phyloP scores from a whole-genome alignment of 2,888 invertebrate genomes.

The Slavum lentiscoides region DNA sequence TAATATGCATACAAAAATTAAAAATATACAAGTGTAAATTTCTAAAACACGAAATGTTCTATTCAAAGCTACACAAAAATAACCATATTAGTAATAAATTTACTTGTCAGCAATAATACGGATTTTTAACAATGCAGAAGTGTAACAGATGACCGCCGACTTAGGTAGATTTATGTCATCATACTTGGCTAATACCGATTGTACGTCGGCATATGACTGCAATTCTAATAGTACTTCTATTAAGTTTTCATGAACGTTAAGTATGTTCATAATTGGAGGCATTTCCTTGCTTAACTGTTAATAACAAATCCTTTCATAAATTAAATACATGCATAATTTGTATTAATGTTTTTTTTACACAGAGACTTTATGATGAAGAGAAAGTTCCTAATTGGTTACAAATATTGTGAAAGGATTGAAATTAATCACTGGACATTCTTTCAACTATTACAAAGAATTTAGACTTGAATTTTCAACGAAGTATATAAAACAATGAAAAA shows the following conservation, averaged over 20 bases:
- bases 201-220: constrained; percentile 95
- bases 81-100: constrained; percentile 57
- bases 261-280: constrained; percentile 89
- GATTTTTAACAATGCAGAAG: constrained; percentile 90
- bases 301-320: constrained; percentile 50
- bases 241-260: constrained; percentile 93
- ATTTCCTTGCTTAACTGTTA: constrained; percentile 86
- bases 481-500: too few relatives aligned
- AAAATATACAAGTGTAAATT: constrained; percentile 1
- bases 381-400: background rate
- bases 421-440: background rate
- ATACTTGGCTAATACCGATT: constrained; percentile 87
- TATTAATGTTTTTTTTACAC: background rate
- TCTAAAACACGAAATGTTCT: background rate
- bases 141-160: constrained; percentile 93
- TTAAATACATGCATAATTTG: background rate
- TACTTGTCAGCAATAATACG: constrained; percentile 84
- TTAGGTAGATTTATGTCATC: constrained; percentile 93
- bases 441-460: background rate
- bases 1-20: background rate
- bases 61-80: constrained; percentile 3
- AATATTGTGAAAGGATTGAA: background rate
- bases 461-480: too few relatives aligned
- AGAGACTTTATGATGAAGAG: background rate
- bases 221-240: constrained; percentile 93